phyloP scores from a whole-genome alignment of 2,888 invertebrate species.

The Leistus spinibarbis region DNA sequence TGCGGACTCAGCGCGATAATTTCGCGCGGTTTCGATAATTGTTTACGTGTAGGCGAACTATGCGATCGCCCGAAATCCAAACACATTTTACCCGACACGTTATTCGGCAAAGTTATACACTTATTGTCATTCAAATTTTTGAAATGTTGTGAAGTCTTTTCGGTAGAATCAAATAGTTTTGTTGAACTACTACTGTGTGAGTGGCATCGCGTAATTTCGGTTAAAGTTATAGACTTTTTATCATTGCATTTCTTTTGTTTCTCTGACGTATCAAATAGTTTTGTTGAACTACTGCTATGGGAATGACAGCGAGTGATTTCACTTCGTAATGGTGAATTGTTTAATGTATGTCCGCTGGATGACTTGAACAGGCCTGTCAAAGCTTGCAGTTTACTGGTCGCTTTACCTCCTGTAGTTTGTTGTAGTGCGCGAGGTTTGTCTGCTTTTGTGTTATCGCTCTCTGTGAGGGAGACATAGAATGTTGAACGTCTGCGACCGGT shows the following conservation, averaged over 20 bases:
- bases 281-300: conserved; percentile 7
- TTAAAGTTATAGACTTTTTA: neutral
- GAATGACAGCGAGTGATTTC: conserved; percentile 39
- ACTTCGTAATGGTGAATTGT: conserved; percentile 39
- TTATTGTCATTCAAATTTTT: conserved; percentile 11
- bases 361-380: conserved; percentile 41
- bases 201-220: neutral
- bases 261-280: neutral
- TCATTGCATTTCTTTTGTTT: neutral
- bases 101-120: conserved; percentile 37
- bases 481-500: conserved; percentile 70
- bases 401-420: conserved; percentile 45
- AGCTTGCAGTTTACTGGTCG: conserved; percentile 41
- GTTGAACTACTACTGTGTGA: conserved; percentile 5
- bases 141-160: neutral
- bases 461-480: conserved; percentile 75
- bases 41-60: conserved; percentile 23
- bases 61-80: conserved; percentile 18
- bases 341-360: conserved; percentile 40
- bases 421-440: conserved; percentile 62
- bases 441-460: conserved; percentile 59
- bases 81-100: conserved; percentile 32
- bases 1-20: conserved; percentile 21
- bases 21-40: conserved; percentile 20
- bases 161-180: neutral